Evolutionary conservation across 2,113 vertebrate species (phyloP).

Genomic region (Gnathonemus echidnorhynchus): DNA sequence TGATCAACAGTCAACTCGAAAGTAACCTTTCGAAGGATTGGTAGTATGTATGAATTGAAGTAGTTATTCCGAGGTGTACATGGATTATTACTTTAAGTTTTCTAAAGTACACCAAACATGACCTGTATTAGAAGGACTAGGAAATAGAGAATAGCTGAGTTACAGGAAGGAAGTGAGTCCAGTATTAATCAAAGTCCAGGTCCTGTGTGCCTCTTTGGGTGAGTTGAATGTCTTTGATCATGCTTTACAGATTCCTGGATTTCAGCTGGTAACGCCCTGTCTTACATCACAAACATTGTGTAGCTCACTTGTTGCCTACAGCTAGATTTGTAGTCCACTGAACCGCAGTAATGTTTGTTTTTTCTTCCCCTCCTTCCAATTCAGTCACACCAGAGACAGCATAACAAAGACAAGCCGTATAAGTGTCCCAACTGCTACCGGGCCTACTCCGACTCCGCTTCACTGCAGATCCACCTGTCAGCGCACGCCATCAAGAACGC

Average conservation of each 20-base stretch:
- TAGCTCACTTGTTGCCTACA: not conserved
- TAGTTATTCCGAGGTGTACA: not conserved
- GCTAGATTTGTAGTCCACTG: not conserved
- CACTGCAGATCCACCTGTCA: conserved; percentile 96
- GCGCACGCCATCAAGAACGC: conserved; percentile 96
- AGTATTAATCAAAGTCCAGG: not conserved
- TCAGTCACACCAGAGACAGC: conserved; percentile 98
- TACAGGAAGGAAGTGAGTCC: not conserved
- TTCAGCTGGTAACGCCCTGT: not conserved
- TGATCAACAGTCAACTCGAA: not conserved
- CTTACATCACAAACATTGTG: not conserved
- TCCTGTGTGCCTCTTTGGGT: not conserved
- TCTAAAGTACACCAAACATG: not conserved
- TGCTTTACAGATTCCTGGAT: not conserved
- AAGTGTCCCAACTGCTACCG: conserved; percentile 99
- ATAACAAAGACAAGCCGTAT: conserved; percentile 99
- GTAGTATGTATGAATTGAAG: not conserved
- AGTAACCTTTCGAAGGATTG: not conserved
- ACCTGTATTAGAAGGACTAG: not conserved
- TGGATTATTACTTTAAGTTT: not conserved
- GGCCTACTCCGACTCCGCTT: conserved; percentile 93
- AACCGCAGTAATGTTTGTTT: not conserved
- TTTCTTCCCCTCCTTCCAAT: not conserved
- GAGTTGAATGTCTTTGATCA: not conserved
- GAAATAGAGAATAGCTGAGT: not conserved